phyloP scores from a whole-genome alignment of 2,888 invertebrate genomes.

The Drosophila koepferae region DNA sequence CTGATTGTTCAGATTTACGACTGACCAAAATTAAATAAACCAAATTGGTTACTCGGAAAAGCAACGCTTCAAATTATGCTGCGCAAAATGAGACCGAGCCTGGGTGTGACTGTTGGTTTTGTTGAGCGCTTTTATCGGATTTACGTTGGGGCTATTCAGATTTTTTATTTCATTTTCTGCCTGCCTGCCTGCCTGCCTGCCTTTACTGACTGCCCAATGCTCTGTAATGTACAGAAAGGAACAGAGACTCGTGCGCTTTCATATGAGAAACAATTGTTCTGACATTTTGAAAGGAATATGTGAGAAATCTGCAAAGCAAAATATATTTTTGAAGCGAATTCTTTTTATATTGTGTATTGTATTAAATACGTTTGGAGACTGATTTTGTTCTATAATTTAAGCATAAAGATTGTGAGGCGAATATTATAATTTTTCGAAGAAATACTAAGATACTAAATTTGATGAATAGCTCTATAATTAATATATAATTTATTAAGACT shows the following conservation, averaged over 20 bases:
- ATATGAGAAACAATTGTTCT: not conserved
- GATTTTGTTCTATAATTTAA: too few relatives aligned
- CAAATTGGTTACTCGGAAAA: slow-evolving; percentile 39
- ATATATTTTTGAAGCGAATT: too few relatives aligned
- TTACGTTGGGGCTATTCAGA: slow-evolving; percentile 52
- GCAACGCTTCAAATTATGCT: slow-evolving; percentile 36
- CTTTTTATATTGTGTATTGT: too few relatives aligned
- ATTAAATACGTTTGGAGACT: too few relatives aligned
- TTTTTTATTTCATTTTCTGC: slow-evolving; percentile 64
- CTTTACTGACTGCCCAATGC: not conserved
- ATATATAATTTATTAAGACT: too few relatives aligned
- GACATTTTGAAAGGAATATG: not conserved
- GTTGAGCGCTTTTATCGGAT: slow-evolving; percentile 61
- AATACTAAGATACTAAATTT: too few relatives aligned
- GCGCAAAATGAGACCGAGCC: slow-evolving; percentile 11
- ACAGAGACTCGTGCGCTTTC: too few relatives aligned
- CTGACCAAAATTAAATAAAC: slow-evolving; percentile 67
- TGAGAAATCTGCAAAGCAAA: not conserved
- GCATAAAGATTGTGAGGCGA: too few relatives aligned
- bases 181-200: too few relatives aligned
- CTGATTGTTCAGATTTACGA: slow-evolving; percentile 66
- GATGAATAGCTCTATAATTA: too few relatives aligned
- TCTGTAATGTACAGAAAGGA: not conserved
- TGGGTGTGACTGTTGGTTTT: slow-evolving; percentile 10
- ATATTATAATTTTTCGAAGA: too few relatives aligned